Evolutionary conservation across 2,888 invertebrate genomes (phyloP).

Genomic region (Protodeltote pygarga): DNA sequence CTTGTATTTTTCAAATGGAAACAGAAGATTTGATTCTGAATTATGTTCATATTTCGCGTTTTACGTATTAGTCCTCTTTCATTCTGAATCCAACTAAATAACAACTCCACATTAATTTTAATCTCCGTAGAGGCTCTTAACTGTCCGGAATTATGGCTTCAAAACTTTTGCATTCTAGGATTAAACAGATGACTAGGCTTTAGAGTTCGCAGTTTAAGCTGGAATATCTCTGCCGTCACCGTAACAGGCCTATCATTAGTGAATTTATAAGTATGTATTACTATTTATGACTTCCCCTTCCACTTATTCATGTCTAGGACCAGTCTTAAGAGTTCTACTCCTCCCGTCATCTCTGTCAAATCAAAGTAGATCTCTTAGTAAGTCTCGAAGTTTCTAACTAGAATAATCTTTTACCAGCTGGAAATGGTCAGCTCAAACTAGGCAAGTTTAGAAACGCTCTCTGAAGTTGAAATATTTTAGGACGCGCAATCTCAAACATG

Average conservation of each 20-base stretch:
- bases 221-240: slow-evolving; percentile 7
- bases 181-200: slow-evolving; percentile 29
- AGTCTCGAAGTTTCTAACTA: slow-evolving; percentile 14
- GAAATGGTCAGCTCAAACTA: neutral
- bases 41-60: no score
- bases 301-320: no score
- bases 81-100: no score
- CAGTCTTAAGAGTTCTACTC: no score
- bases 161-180: slow-evolving; percentile 34
- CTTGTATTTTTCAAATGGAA: no score
- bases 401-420: neutral
- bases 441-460: slow-evolving; percentile 13
- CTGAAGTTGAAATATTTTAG: slow-evolving; percentile 25
- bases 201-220: slow-evolving; percentile 16
- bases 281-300: no score
- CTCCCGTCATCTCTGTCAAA: no score
- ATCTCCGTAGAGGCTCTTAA: slow-evolving; percentile 11
- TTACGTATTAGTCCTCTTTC: no score
- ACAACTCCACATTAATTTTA: slow-evolving; percentile 5
- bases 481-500: slow-evolving; percentile 14
- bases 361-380: no score
- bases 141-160: slow-evolving; percentile 17
- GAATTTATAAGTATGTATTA: no score
- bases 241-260: slow-evolving; percentile 5
- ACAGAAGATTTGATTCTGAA: no score